Percentiles rank a stretch among this genome's conserved stretches.
Evolutionary conservation across 2,113 vertebrate species (phyloP).

Genomic region (Oryzias javanicus): DNA sequence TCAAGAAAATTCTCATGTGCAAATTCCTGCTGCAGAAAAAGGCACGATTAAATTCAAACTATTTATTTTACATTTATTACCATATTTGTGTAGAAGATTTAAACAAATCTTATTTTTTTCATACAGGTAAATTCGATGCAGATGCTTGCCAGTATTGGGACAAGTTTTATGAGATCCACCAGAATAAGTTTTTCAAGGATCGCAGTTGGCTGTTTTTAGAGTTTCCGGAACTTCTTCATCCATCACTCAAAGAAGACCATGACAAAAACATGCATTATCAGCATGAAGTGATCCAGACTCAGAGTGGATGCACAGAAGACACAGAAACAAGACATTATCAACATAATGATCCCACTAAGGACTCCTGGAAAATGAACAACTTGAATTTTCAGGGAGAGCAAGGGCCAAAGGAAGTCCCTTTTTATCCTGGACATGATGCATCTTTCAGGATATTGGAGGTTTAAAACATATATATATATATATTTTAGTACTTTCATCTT

Average conservation of each 20-base stretch:
- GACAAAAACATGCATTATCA: constrained; percentile 9
- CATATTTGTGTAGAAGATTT: background rate
- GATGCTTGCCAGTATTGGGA: constrained; percentile 88
- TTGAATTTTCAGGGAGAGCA: constrained; percentile 1
- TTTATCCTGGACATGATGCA: constrained; percentile 83
- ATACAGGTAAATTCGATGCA: constrained; percentile 84
- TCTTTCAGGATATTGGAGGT: constrained; percentile 90
- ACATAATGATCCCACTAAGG: background rate
- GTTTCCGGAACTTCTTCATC: constrained; percentile 88
- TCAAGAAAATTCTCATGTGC: constrained; percentile 81
- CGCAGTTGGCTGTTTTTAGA: constrained; percentile 92
- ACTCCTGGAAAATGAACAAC: constrained; percentile 17
- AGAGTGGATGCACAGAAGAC: constrained; percentile 8
- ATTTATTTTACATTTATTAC: too few relatives aligned
- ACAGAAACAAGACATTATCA: constrained; percentile 17
- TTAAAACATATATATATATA: constrained; percentile 30
- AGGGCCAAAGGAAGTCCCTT: constrained; percentile 20
- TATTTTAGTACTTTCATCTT: background rate
- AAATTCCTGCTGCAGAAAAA: constrained; percentile 80
- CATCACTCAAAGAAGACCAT: constrained; percentile 26
- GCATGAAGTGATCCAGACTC: background rate
- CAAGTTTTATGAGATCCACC: constrained; percentile 87
- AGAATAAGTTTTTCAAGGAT: constrained; percentile 92
- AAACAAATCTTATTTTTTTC: constrained; percentile 14
- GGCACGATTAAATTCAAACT: constrained; percentile 61